Evolutionary conservation across 1,140 invertebrate genomes (phyloP).

Genomic region (Caenorhabditis brenneri): DNA sequence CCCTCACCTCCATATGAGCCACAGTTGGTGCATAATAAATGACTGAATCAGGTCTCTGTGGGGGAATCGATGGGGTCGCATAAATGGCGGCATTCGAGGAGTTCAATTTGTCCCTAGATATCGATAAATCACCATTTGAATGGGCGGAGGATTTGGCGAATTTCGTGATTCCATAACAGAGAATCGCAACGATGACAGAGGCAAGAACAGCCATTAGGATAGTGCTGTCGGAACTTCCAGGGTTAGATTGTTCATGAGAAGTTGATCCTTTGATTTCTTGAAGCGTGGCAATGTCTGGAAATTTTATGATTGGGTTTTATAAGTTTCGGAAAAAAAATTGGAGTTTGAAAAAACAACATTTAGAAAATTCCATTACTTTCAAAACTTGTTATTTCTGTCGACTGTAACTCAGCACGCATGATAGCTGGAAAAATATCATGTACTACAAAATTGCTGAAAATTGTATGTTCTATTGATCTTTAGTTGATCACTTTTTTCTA

Average conservation of each 20-base stretch:
- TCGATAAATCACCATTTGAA: constrained; percentile 5
- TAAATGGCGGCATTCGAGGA: constrained; percentile 51
- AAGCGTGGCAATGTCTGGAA: constrained; percentile 43
- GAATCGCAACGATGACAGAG: constrained; percentile 5
- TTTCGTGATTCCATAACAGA: constrained; percentile 17
- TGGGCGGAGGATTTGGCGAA: background rate
- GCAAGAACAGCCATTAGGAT: constrained; percentile 5
- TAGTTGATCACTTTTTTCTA: too few species aligned
- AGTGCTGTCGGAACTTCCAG: background rate
- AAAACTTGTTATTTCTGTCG: too few species aligned
- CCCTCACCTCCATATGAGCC: constrained; percentile 54
- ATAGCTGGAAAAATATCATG: too few species aligned
- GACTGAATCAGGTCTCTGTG: constrained; percentile 51
- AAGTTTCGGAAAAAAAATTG: too few species aligned
- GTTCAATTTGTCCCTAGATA: constrained; percentile 24
- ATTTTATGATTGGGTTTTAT: background rate
- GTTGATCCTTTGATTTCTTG: constrained; percentile 46
- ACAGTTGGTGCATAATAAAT: constrained; percentile 60
- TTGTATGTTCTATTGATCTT: too few species aligned
- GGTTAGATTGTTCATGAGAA: background rate
- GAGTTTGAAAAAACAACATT: too few species aligned
- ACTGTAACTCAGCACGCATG: too few species aligned
- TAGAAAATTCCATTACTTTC: too few species aligned
- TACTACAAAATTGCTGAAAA: too few species aligned
- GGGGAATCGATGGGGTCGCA: constrained; percentile 57